Evolutionary conservation across 2,797 vertebrate species (phyloP).

Genomic region (Cossypha dichroa): DNA sequence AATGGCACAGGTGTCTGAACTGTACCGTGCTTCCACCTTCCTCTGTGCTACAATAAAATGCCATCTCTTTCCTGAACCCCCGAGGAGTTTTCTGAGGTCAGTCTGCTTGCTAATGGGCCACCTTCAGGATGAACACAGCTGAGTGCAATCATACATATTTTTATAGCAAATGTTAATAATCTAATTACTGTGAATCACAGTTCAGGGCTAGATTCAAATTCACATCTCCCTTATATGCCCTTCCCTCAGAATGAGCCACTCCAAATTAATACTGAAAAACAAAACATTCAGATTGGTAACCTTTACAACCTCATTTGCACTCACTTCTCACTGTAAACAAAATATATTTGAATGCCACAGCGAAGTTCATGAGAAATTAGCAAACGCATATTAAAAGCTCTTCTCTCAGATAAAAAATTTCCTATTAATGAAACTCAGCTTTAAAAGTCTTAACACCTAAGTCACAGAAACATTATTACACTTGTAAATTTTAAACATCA

Average conservation of each 20-base stretch:
- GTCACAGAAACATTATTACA: not conserved
- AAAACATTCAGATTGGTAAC: not conserved
- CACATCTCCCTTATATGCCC: not conserved
- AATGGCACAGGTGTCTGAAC: not conserved
- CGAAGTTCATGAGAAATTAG: not conserved
- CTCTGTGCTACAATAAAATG: not conserved
- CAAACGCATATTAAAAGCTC: not conserved
- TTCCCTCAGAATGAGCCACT: not conserved
- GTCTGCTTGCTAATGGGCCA: not conserved
- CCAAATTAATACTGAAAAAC: not conserved
- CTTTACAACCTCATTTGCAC: not conserved
- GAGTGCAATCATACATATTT: not conserved
- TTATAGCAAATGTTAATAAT: constrained; percentile 22
- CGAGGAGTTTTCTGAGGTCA: not conserved
- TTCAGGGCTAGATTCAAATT: not conserved
- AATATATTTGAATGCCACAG: not conserved
- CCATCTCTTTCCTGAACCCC: not conserved
- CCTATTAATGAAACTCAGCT: not conserved
- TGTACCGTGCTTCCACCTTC: not conserved
- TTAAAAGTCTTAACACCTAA: not conserved
- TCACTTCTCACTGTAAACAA: not conserved
- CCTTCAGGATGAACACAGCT: not conserved
- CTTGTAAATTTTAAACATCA: not conserved
- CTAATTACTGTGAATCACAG: not conserved
- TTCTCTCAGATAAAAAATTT: not conserved